Conservation (phyloP, 2,797 vertebrate species). For the Loriculus beryllinus region DNA sequence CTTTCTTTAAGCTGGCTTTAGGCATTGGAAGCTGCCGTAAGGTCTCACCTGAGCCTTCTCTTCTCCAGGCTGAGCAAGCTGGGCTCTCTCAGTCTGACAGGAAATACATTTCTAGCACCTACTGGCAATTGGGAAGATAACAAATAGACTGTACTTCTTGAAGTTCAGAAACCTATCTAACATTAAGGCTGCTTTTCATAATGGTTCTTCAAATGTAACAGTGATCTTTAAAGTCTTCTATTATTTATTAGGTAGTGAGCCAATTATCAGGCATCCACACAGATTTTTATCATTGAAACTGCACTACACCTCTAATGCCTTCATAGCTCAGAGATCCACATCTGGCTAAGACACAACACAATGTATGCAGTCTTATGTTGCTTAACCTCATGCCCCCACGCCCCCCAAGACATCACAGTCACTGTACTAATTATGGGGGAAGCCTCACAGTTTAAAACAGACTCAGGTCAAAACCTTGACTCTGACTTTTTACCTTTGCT, state of each 20-base stretch:
- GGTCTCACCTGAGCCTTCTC: background rate
- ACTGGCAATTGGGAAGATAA: background rate
- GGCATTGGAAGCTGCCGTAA: background rate
- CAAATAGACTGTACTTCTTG: background rate
- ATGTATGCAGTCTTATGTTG: no score
- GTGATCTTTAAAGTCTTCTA: background rate
- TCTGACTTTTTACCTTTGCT: background rate
- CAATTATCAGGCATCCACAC: background rate
- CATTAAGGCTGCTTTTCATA: background rate
- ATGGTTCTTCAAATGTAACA: background rate
- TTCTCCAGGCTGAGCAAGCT: background rate
- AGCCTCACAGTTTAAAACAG: background rate
- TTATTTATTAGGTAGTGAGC: background rate
- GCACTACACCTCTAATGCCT: background rate
- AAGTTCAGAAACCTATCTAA: background rate
- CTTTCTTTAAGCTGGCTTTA: background rate
- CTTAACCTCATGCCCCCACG: no score
- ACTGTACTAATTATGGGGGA: background rate
- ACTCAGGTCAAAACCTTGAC: background rate
- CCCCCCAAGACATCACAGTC: no score
- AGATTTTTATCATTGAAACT: background rate
- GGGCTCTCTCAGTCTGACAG: background rate
- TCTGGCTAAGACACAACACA: background rate
- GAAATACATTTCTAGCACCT: background rate
- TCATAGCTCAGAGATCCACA: background rate